Conservation (phyloP, 2,113 vertebrate genomes). For the Chloroceryle aenea region DNA sequence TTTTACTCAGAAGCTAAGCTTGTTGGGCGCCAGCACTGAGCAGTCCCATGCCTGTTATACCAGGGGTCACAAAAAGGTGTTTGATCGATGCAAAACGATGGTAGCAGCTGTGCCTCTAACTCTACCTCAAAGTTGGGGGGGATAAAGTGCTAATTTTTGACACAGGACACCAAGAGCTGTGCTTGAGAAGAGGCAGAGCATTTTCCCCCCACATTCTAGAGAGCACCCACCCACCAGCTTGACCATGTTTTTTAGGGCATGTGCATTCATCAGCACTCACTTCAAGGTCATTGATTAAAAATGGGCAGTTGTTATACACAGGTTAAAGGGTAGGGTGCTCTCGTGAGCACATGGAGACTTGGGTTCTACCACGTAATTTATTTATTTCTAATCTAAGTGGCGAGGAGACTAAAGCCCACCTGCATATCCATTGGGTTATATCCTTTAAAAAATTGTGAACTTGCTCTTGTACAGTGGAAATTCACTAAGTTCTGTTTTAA, state of each 20-base stretch:
- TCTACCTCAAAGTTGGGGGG: fast-evolving
- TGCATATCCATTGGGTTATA: neutral
- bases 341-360: neutral
- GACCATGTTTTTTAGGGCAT: neutral
- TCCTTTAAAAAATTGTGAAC: neutral
- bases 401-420: neutral
- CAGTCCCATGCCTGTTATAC: neutral
- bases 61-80: neutral
- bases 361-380: neutral
- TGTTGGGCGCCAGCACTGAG: neutral
- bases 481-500: neutral
- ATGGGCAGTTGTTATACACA: neutral
- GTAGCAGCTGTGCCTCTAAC: neutral
- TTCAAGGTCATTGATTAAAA: neutral
- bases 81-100: neutral
- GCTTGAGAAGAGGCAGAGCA: neutral
- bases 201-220: neutral
- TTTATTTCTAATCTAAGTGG: neutral
- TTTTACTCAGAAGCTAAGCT: neutral
- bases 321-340: neutral
- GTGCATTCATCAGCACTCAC: neutral
- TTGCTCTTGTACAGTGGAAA: neutral
- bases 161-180: no score
- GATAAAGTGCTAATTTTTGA: neutral
- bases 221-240: neutral